phyloP scores from a whole-genome alignment of 2,888 invertebrate species.

The Patella depressa region DNA sequence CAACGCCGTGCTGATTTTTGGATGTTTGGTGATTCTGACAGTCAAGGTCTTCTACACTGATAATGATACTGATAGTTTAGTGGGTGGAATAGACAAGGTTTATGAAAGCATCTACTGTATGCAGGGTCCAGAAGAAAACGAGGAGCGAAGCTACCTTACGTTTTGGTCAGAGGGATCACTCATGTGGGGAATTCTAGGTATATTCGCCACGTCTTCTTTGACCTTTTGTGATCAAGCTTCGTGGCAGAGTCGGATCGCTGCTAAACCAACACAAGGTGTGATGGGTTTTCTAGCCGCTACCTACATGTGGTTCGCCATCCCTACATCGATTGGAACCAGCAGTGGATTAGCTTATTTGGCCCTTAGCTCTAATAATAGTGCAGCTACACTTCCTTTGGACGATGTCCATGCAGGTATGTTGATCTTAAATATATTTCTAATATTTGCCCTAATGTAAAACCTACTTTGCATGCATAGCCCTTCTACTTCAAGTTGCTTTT shows the following conservation, averaged over 20 bases:
- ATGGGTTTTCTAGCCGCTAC: constrained; percentile 64
- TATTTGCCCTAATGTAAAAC: no score
- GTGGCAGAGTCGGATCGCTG: constrained; percentile 68
- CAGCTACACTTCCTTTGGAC: constrained; percentile 35
- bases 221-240: constrained; percentile 61
- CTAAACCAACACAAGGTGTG: constrained; percentile 64
- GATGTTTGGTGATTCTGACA: constrained; percentile 49
- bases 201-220: constrained; percentile 53
- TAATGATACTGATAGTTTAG: constrained; percentile 21
- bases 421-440: not conserved
- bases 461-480: no score
- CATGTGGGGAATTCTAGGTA: constrained; percentile 53
- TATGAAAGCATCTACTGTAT: constrained; percentile 48
- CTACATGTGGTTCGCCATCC: constrained; percentile 66
- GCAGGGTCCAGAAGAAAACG: constrained; percentile 49
- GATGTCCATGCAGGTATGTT: constrained; percentile 53
- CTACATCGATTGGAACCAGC: constrained; percentile 62
- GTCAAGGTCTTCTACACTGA: constrained; percentile 49
- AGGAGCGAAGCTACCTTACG: constrained; percentile 51
- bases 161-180: constrained; percentile 55
- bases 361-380: constrained; percentile 40
- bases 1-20: constrained; percentile 57
- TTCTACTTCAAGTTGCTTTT: no score
- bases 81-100: constrained; percentile 45
- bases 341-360: constrained; percentile 63